phyloP scores from a whole-genome alignment of 2,888 invertebrate species.

The Tolmerus cingulatus region DNA sequence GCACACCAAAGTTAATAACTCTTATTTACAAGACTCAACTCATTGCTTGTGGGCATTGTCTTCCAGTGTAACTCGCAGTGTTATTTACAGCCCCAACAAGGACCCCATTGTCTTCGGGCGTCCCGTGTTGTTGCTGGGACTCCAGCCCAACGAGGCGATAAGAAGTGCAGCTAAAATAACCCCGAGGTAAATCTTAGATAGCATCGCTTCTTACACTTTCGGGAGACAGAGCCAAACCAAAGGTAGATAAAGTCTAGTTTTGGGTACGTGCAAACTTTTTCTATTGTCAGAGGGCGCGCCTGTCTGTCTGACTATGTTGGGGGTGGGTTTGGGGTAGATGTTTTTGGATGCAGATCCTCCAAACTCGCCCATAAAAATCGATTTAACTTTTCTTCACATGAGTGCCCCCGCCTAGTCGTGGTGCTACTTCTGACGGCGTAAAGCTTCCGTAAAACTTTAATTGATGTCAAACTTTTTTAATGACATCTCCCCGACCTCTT shows the following conservation, averaged over 20 bases:
- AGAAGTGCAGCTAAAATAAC: constrained; percentile 36
- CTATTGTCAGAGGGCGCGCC: not conserved
- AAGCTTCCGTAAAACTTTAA: constrained; percentile 46
- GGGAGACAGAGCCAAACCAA: constrained; percentile 2
- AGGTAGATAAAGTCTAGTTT: constrained; percentile 31
- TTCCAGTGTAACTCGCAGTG: constrained; percentile 31
- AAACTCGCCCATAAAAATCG: constrained; percentile 5
- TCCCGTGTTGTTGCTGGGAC: not conserved
- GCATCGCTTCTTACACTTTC: constrained; percentile 20
- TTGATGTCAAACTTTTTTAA: constrained; percentile 49
- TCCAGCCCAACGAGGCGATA: constrained; percentile 15
- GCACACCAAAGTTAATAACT: constrained; percentile 25
- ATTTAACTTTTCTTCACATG: constrained; percentile 35
- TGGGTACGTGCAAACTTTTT: constrained; percentile 20
- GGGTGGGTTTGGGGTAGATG: not conserved
- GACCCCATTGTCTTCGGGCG: constrained; percentile 15
- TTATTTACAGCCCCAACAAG: constrained; percentile 21
- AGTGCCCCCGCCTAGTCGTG: not conserved
- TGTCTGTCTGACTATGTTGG: not conserved
- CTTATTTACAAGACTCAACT: constrained; percentile 37
- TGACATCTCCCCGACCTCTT: constrained; percentile 26
- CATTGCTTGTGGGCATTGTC: constrained; percentile 38
- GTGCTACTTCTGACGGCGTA: constrained; percentile 20
- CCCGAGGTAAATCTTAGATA: constrained; percentile 34
- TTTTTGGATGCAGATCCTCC: constrained; percentile 26